These are phyloP conservation scores for Haplochromis vanheusdeni DNA, from an alignment of 2,113 vertebrate species.

Conservation along the genomic window DNA sequence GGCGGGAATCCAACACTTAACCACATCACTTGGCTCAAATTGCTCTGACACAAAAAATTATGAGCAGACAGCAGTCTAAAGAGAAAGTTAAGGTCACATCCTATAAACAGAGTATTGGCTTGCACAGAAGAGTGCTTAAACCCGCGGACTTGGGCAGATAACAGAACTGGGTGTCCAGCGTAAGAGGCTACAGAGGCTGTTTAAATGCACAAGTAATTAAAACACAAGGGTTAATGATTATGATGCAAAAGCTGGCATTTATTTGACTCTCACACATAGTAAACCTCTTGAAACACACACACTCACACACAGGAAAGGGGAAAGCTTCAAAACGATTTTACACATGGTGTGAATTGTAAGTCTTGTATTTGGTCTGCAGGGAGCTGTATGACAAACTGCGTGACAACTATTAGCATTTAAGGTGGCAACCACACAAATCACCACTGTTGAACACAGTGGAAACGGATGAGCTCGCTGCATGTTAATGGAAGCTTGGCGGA, in stretches of 20 bases:
- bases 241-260: neutral
- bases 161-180: neutral
- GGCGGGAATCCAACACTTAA: conserved; percentile 38
- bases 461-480: conserved; percentile 4
- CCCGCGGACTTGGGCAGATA: neutral
- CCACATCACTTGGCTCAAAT: conserved; percentile 20
- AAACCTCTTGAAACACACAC: neutral
- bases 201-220: conserved; percentile 5
- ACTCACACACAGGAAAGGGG: neutral
- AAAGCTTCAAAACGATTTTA: neutral
- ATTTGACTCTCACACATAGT: neutral
- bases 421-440: conserved; percentile 5
- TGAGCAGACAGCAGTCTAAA: conserved; percentile 11
- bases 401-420: conserved; percentile 24
- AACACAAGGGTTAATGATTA: conserved; percentile 12
- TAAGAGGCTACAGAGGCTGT: neutral
- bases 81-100: conserved; percentile 35
- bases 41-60: conserved; percentile 19
- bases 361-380: neutral
- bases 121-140: neutral
- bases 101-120: conserved; percentile 19
- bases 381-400: neutral
- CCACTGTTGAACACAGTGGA: neutral
- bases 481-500: conserved; percentile 14
- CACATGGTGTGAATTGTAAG: conserved; percentile 4